Conservation (phyloP, 2,113 vertebrate genomes). For the Tupaia tana region DNA sequence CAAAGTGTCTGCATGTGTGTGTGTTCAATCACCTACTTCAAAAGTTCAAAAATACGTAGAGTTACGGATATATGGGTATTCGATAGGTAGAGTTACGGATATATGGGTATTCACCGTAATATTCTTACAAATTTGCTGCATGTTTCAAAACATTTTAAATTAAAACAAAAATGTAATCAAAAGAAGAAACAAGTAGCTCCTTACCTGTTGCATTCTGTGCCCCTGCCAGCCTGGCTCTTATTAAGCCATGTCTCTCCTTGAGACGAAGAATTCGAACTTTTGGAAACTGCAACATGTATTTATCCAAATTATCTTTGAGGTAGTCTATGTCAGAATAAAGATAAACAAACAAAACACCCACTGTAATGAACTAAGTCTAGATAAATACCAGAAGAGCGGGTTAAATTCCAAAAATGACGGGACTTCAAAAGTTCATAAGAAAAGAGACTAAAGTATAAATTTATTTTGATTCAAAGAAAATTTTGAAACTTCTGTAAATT, state of each 20-base stretch:
- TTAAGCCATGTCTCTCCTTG: conserved; percentile 94
- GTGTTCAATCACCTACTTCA: not conserved
- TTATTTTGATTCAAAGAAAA: no score
- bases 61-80: not conserved
- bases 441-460: no score
- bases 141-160: not conserved
- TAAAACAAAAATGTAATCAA: not conserved
- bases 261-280: conserved; percentile 95
- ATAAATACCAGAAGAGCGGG: not conserved
- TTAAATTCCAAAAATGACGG: not conserved
- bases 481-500: no score
- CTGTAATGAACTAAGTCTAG: not conserved
- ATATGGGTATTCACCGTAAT: not conserved
- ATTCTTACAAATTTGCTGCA: conserved; percentile 10
- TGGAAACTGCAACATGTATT: conserved; percentile 93
- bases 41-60: not conserved
- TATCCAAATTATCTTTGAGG: conserved; percentile 92
- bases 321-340: conserved; percentile 86
- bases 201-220: conserved; percentile 93
- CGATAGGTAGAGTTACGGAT: not conserved
- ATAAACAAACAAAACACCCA: not conserved
- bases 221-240: conserved; percentile 94
- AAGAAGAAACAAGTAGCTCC: not conserved
- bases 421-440: no score
- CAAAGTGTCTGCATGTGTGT: not conserved